Evolutionary conservation across 2,888 invertebrate genomes (phyloP).

Genomic region (Andrena fulva): DNA sequence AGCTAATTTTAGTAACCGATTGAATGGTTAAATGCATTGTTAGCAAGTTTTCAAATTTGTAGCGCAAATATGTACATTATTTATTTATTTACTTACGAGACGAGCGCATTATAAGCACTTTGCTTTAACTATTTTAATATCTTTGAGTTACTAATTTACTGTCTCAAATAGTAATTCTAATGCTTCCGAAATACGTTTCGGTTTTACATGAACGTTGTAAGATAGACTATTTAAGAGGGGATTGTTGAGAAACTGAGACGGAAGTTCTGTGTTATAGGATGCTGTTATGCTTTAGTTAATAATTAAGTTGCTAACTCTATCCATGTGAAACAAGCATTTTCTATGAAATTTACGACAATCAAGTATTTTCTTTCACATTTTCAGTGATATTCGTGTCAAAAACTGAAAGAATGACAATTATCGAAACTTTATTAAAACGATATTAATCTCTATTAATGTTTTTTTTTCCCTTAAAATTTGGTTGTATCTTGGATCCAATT

Average conservation of each 20-base stretch:
- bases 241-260: neutral
- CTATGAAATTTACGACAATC: conserved; percentile 13
- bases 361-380: conserved; percentile 13
- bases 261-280: neutral
- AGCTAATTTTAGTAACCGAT: conserved; percentile 22
- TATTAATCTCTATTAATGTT: neutral
- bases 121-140: neutral
- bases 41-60: conserved; percentile 8
- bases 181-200: conserved; percentile 38
- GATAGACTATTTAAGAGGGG: conserved; percentile 3
- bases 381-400: neutral
- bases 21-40: neutral
- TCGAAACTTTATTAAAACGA: too few relatives aligned
- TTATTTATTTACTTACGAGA: neutral
- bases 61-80: neutral
- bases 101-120: neutral
- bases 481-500: neutral
- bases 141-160: neutral
- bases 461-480: conserved; percentile 9
- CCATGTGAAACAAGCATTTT: conserved; percentile 20
- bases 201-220: conserved; percentile 15
- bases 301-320: conserved; percentile 9
- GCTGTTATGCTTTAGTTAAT: neutral
- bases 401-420: neutral
- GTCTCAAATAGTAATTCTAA: neutral